A percentile compares a stretch with the other conserved stretches of the same genome.
These are phyloP conservation scores for Garrulus glandarius DNA, from an alignment of 2,797 vertebrate species.

Conservation along the genomic window DNA sequence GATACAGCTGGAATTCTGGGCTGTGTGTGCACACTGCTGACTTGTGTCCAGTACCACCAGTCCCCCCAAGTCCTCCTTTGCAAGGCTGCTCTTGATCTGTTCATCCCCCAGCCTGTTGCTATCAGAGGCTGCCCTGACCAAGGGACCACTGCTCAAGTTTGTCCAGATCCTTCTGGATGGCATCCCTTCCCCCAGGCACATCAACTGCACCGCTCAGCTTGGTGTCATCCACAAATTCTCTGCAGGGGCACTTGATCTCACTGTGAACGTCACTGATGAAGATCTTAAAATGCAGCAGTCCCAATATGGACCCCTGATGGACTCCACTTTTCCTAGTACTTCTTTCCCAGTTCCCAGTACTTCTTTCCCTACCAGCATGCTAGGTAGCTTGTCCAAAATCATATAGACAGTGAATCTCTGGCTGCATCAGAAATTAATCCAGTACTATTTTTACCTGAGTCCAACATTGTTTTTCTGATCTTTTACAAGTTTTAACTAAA, in stretches of 20 bases:
- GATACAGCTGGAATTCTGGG: neutral
- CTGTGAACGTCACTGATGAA: accelerated
- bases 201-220: neutral
- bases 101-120: neutral
- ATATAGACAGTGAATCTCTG: neutral
- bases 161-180: neutral
- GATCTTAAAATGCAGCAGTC: neutral
- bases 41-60: neutral
- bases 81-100: neutral
- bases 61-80: too few relatives aligned
- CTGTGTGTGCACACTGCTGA: neutral
- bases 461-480: neutral
- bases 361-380: neutral
- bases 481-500: neutral
- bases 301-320: accelerated
- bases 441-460: neutral
- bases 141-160: neutral
- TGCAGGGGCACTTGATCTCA: neutral
- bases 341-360: neutral
- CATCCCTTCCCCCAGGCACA: neutral
- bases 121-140: neutral
- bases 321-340: neutral
- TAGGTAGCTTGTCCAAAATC: neutral
- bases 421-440: neutral
- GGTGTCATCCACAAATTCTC: neutral